Conservation (phyloP, 1,140 invertebrate species). For the Heliconius eleuchia region DNA sequence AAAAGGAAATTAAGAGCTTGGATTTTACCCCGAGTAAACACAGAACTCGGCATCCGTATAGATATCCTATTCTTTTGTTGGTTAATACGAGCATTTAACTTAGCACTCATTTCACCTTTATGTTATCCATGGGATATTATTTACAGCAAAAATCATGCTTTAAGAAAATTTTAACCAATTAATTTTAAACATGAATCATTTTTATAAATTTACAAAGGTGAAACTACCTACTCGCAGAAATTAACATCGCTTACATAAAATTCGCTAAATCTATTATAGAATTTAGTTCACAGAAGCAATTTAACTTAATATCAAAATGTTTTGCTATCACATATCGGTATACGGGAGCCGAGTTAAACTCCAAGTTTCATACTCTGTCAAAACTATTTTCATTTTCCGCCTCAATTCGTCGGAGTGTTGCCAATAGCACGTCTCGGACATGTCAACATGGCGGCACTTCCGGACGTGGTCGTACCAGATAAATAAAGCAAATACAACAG, state of each 20-base stretch:
- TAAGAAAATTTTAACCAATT: too few relatives aligned
- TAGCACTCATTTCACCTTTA: too few relatives aligned
- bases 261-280: neutral
- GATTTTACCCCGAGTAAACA: too few relatives aligned
- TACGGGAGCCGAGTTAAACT: constrained; percentile 16
- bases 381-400: constrained; percentile 48
- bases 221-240: neutral
- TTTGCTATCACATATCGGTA: constrained; percentile 16
- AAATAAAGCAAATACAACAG: constrained; percentile 35
- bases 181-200: too few relatives aligned
- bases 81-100: too few relatives aligned
- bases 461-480: constrained; percentile 35
- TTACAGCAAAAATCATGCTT: too few relatives aligned
- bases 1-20: too few relatives aligned
- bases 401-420: constrained; percentile 46
- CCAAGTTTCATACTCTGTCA: constrained; percentile 34
- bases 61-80: too few relatives aligned
- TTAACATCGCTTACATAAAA: neutral
- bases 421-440: constrained; percentile 45
- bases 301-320: constrained; percentile 17
- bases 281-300: constrained; percentile 15
- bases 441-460: constrained; percentile 46
- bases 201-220: too few relatives aligned
- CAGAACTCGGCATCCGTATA: too few relatives aligned
- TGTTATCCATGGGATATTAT: too few relatives aligned